Base-by-base conservation (phyloP, 1,140 invertebrate species). In the Venturia canescens region DNA sequence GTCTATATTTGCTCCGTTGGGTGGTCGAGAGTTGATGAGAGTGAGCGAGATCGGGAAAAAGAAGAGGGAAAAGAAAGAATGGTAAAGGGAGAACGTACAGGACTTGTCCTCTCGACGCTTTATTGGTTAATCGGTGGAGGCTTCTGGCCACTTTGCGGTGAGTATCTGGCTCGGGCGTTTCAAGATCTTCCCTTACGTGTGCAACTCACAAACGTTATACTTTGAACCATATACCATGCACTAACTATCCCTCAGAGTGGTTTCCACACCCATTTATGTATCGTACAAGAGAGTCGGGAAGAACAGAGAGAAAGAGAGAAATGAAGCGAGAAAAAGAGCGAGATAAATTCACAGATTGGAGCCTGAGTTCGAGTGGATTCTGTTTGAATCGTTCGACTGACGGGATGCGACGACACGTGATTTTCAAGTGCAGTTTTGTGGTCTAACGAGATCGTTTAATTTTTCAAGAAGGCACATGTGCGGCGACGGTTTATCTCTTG, bases 81-180 rank as follows among this genome's bases (percentile, higher is more conserved):
- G 7, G 0, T 15, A 57, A 29, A 44, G 15, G 26, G 69, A 57
- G n/a, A 18, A 50, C 44, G 63, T 23, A 60, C 77, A 69, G 77
- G 66, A 76, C 44, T 18, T 75, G 26, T 29, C 72, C 26, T 57
- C 27, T 77, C 27, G 27, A 4, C 50, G 50, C 76, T 78, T 85
- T 77, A 79, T 70, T 70, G 1, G n/a, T 44, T 57, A 48, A 31
- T 70, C 15, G 60, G 5, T 9, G 31, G 66, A 69, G 66, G 66
- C 66, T 69, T 69, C 66, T 69, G 66, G 66, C 66, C 66, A 69
- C 66, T 69, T 89, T 86, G 87, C 85, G 83, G 88, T 86, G 84
- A 88, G 89, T 88, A 80, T 86, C 85, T 69, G 84, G 63, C 48
- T 50, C 44, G 69, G 77, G 79, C 83, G 82, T 84, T 89, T 89